Evolutionary conservation across 92 coral and sea anemone genomes (phyloP), one percentile per base, ranked within the genome.

Genomic region (Heliopora coerulea): DNA sequence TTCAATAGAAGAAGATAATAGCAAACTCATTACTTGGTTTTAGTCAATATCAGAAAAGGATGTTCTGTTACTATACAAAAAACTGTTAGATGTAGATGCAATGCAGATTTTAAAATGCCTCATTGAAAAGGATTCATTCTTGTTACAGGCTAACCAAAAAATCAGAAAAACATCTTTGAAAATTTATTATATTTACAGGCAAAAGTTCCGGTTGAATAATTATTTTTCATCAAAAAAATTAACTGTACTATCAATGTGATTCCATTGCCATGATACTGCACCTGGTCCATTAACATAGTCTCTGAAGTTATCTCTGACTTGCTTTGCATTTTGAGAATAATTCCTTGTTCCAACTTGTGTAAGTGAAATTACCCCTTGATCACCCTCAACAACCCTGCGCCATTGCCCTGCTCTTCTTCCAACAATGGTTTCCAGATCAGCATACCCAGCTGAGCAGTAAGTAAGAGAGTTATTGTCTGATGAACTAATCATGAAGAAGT

Each of bases 171-270:
- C 42, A 4, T 37, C 11, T 37, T 4, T 4, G 6, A 37, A 11
- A 4, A 37, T 37, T 11, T 37, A 11, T 11, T 4, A 37, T 37
- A 4, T 37, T 37, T n/a, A 11, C 11, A 37, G 42, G 11, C 11
- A 37, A 37, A 37, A 4, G 42, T 11, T 4, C 33, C 50, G 58
- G 32, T 6, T 32, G 1, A 2, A 62, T 63, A n/a, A n/a, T 77
- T 77, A 60, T 48, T 62, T 21, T 46, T 59, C 20, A 76, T 76
- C 81, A 76, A 76, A 76, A 49, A 44, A 56, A 68, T 76, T 52
- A 41, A 49, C 48, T 19, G 73, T 63, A 61, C 73, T n/a, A 42
- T 72, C 62, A 48, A 68, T 58, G 54, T 34, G 57, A 63, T 76
- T 61, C 28, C 19, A 48, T 59, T 62, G 81, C 61, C 73, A 62